Percentiles rank a stretch among this genome's conserved stretches.
Conservation (phyloP, 2,888 invertebrate species). For the Sinodicranocentrus sp. region DNA sequence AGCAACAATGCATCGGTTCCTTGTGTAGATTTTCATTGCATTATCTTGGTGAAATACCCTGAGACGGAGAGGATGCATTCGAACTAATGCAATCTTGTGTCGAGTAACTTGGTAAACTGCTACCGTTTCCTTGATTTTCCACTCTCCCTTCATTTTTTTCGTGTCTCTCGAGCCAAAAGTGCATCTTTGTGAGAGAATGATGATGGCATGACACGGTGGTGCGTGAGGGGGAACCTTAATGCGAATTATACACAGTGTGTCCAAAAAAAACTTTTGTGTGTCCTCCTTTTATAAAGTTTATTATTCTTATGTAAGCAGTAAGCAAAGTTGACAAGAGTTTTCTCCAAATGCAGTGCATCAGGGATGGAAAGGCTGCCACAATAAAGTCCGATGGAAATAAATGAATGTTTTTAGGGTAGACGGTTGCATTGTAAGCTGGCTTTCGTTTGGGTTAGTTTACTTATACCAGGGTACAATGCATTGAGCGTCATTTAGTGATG, state of each 20-base stretch:
- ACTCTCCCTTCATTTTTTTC: not conserved
- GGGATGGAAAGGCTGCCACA: too few relatives aligned
- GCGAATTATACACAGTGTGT: slow-evolving; percentile 16
- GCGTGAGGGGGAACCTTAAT: slow-evolving; percentile 58
- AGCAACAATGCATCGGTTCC: not conserved
- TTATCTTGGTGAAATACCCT: slow-evolving; percentile 21
- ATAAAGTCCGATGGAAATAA: not conserved
- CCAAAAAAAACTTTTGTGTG: slow-evolving; percentile 16
- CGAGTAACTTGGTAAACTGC: slow-evolving; percentile 19
- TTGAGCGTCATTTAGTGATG: not conserved
- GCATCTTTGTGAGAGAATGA: slow-evolving; percentile 50
- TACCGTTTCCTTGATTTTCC: slow-evolving; percentile 21
- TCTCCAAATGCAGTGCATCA: not conserved
- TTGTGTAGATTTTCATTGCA: slow-evolving; percentile 31
- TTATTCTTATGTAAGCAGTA: slow-evolving; percentile 21
- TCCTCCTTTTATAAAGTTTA: slow-evolving; percentile 36
- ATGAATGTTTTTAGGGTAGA: not conserved
- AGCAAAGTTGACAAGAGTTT: slow-evolving; percentile 1
- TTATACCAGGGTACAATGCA: not conserved
- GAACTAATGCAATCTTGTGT: slow-evolving; percentile 3
- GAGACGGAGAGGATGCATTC: slow-evolving; percentile 7
- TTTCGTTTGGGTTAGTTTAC: not conserved
- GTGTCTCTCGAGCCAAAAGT: slow-evolving; percentile 22
- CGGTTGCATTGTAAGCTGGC: not conserved
- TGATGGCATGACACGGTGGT: slow-evolving; percentile 38